Percentiles rank a stretch among this genome's conserved stretches.
Conservation (phyloP, 1,140 invertebrate species). For the Sogatella furcifera region DNA sequence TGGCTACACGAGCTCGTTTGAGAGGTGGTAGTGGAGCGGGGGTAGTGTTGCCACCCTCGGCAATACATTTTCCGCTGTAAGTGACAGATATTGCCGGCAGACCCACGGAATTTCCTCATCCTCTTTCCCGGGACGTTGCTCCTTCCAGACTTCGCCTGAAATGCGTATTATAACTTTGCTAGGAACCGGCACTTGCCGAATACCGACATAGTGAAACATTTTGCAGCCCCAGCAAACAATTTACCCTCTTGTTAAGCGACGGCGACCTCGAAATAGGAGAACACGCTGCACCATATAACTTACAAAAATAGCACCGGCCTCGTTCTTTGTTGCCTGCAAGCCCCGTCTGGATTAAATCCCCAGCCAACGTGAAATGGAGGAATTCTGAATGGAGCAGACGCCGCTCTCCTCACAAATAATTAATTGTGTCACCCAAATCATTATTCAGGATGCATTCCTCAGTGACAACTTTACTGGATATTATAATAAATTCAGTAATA, state of each 20-base stretch:
- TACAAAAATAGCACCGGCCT: neutral
- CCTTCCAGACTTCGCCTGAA: neutral
- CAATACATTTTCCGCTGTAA: constrained; percentile 16
- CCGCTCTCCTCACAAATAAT: no score
- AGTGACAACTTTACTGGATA: no score
- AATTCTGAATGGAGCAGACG: no score
- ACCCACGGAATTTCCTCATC: constrained; percentile 10
- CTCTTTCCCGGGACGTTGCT: neutral
- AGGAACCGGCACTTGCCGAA: neutral
- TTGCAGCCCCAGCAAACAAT: constrained; percentile 13
- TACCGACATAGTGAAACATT: constrained; percentile 17
- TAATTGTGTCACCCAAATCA: no score
- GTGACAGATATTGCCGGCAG: constrained; percentile 18
- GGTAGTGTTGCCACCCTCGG: neutral
- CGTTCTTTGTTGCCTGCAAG: no score
- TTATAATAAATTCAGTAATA: no score
- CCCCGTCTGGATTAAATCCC: no score
- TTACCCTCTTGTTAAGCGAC: constrained; percentile 9
- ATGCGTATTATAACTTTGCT: constrained; percentile 14
- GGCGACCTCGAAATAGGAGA: no score
- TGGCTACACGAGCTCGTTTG: neutral
- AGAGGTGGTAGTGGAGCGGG: neutral
- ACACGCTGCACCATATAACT: neutral
- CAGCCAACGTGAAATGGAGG: no score
- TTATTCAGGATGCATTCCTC: no score